Conservation (phyloP, 2,113 vertebrate species). For the Jacana jacana region DNA sequence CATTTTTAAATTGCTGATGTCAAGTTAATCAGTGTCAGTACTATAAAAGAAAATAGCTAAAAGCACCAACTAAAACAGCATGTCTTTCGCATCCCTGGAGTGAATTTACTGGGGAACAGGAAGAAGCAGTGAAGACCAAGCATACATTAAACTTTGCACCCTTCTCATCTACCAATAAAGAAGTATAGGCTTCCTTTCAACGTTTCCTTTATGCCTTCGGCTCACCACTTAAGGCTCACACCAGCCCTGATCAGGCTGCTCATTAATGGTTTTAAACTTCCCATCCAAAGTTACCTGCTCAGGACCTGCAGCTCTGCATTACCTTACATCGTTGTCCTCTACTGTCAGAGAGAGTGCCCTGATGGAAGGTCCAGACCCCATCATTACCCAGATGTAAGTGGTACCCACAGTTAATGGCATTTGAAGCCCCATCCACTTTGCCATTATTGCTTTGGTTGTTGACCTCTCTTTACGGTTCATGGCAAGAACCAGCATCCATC, state of each 20-base stretch:
- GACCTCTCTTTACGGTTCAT: neutral
- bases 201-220: neutral
- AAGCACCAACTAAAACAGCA: neutral
- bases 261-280: neutral
- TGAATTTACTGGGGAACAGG: neutral
- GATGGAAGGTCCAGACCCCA: neutral
- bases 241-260: neutral
- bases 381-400: neutral
- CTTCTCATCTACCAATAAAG: neutral
- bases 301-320: neutral
- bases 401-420: neutral
- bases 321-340: too few species aligned
- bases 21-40: neutral
- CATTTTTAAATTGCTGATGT: neutral
- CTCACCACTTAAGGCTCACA: neutral
- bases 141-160: neutral
- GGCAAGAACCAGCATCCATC: neutral
- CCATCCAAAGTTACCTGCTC: neutral
- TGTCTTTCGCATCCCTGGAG: neutral
- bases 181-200: neutral
- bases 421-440: neutral
- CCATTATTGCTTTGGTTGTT: neutral
- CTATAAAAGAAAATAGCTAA: neutral
- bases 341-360: neutral
- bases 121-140: neutral